phyloP scores from a whole-genome alignment of 2,797 vertebrate genomes.

The Chelmon rostratus region DNA sequence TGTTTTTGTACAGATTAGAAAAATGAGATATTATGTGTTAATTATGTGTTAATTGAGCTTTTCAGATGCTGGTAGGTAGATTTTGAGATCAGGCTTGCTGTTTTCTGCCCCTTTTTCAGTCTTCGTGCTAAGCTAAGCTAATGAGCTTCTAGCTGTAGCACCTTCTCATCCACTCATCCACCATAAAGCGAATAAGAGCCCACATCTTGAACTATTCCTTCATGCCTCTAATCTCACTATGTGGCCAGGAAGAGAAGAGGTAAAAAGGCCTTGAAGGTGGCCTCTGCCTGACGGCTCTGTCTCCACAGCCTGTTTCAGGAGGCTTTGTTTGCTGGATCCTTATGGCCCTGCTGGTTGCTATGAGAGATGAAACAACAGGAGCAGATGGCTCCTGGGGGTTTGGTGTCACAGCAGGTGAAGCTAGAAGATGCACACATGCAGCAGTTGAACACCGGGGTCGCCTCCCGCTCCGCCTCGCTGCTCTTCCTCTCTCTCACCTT shows the following conservation, averaged over 20 bases:
- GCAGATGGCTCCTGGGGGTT: constrained; percentile 88
- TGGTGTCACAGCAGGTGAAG: constrained; percentile 87
- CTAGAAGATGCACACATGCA: constrained; percentile 69
- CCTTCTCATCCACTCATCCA: background rate
- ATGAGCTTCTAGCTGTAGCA: background rate
- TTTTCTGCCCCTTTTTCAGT: background rate
- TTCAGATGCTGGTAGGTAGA: background rate
- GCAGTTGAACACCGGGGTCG: constrained; percentile 65
- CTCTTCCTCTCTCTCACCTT: constrained; percentile 25
- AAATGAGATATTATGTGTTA: background rate
- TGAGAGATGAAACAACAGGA: constrained; percentile 74
- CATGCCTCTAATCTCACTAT: constrained; percentile 35
- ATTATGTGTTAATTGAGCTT: background rate
- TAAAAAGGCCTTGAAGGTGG: constrained; percentile 38
- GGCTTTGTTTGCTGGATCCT: constrained; percentile 77
- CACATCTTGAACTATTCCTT: background rate
- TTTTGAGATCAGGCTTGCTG: background rate
- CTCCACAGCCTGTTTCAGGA: constrained; percentile 44
- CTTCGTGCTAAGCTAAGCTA: background rate
- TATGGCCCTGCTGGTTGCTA: constrained; percentile 76
- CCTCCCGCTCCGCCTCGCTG: constrained; percentile 50
- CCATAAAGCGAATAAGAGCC: too few relatives aligned
- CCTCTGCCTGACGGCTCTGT: constrained; percentile 57
- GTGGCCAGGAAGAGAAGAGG: constrained; percentile 7
- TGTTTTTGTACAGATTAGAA: background rate